Base-by-base conservation (phyloP, 2,113 vertebrate species). In the Hippolais icterina region DNA sequence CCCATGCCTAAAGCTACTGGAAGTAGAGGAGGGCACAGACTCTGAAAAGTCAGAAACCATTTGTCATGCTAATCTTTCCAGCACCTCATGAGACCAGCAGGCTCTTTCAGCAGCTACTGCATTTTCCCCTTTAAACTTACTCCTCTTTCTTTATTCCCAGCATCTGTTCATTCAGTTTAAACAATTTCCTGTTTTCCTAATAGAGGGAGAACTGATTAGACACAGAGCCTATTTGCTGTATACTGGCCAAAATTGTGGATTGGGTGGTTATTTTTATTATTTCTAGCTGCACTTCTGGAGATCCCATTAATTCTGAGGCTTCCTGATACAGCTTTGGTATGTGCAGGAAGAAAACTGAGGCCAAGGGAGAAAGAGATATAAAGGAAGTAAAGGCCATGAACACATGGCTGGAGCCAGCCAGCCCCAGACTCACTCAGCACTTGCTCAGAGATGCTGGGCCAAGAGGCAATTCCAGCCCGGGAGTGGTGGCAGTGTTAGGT, bases 131-230 rank as follows among this genome's bases (percentile, higher is more conserved):
- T 79, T 83, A 77, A 83, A 92, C 54, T 69, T 89, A 90, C 24
- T 39, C 54, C 33, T 76, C 37, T 78, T 87, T 78, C 76, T 93
- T 92, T 75, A 78, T 92, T 93, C 68, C 68, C 89, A 95, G 89
- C 93, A 96, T 96, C 94, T 96, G 94, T 90, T 96, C 82, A 69
- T 83, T 93, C 66, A 86, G 82, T 94, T 94, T 86, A 95, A 95
- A 92, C 79, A 27, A 93, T 80, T 96, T 94, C 95, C 95, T 95
- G 96, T 96, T 95, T 96, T 96, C 75, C 78, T 95, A 93, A 85
- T 90, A 52, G 95, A 83, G 63, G 82, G 82, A 93, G 74, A 94
- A 65, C 85, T 88, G 90, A 95, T 97, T 93, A 90, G 79, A 90
- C 66, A 61, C 85, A 93, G 85, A 94, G 86, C 28, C 70, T 72